These are phyloP conservation scores for Drosophila falleni DNA, from an alignment of 2,888 invertebrate genomes.

Conservation along the genomic window DNA sequence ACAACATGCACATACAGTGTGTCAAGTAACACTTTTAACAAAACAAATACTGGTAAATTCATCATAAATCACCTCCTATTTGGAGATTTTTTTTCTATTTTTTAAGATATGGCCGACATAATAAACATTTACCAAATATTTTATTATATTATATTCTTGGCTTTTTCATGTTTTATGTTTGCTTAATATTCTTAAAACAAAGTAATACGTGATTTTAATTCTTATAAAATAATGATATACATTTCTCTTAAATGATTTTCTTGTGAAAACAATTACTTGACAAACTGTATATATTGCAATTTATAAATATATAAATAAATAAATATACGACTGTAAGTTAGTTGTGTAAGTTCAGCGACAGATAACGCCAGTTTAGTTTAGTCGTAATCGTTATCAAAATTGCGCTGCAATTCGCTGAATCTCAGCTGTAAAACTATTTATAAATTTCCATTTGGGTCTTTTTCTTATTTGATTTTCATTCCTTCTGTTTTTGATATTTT, in stretches of 20 bases:
- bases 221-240: too few species aligned
- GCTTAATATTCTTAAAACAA: too few species aligned
- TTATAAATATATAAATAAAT: constrained; percentile 3
- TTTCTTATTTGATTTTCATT: background rate
- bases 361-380: constrained; percentile 3
- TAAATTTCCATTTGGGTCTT: constrained; percentile 11
- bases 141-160: too few species aligned
- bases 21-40: background rate
- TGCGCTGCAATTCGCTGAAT: background rate
- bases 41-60: too few species aligned
- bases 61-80: too few species aligned
- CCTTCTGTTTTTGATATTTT: background rate
- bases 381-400: constrained; percentile 8
- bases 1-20: background rate
- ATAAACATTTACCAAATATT: too few species aligned
- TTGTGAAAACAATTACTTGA: background rate
- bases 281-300: background rate
- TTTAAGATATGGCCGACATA: too few species aligned
- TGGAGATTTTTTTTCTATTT: too few species aligned
- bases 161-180: too few species aligned
- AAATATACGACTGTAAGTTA: constrained; percentile 1
- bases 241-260: too few species aligned
- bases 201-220: too few species aligned
- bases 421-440: constrained; percentile 31
- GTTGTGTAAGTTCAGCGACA: constrained; percentile 34